Evolutionary conservation across 2,113 vertebrate species (phyloP).

Genomic region (Lethenteron camtschaticum): DNA sequence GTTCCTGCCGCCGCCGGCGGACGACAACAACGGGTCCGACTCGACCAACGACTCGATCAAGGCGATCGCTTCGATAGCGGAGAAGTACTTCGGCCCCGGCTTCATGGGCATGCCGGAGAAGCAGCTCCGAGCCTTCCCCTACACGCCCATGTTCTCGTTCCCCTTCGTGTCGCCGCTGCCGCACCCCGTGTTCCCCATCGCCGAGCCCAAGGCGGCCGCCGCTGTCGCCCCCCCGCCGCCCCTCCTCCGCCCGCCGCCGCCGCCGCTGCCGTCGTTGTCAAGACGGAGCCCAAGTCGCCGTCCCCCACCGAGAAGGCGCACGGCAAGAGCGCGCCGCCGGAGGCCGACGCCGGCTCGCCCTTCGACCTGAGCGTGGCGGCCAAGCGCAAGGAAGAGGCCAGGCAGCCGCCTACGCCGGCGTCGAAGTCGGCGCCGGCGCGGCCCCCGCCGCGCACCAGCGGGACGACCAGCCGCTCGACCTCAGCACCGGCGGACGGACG

Average conservation of each 20-base stretch:
- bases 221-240: too few relatives aligned
- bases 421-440: slow-evolving; percentile 26
- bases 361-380: slow-evolving; percentile 71
- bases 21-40: slow-evolving; percentile 48
- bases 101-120: slow-evolving; percentile 89
- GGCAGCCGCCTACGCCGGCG: slow-evolving; percentile 23
- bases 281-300: slow-evolving; percentile 80
- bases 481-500: slow-evolving; percentile 68
- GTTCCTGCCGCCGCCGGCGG: slow-evolving; percentile 72
- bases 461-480: slow-evolving; percentile 85
- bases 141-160: slow-evolving; percentile 89
- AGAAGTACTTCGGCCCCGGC: slow-evolving; percentile 93
- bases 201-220: slow-evolving; percentile 39
- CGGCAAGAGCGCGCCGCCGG: not conserved
- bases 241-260: too few relatives aligned
- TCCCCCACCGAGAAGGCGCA: not conserved
- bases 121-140: slow-evolving; percentile 69
- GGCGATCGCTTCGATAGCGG: slow-evolving; percentile 89
- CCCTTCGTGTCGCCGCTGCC: slow-evolving; percentile 85
- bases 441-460: slow-evolving; percentile 18
- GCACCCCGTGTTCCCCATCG: slow-evolving; percentile 69
- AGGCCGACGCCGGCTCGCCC: slow-evolving; percentile 34
- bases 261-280: slow-evolving; percentile 42
- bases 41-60: slow-evolving; percentile 87
- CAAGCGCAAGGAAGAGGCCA: slow-evolving; percentile 75